Evolutionary conservation across 2,888 invertebrate genomes (phyloP), one percentile per base, ranked within the genome.

Genomic region (Drosophila borealis): DNA sequence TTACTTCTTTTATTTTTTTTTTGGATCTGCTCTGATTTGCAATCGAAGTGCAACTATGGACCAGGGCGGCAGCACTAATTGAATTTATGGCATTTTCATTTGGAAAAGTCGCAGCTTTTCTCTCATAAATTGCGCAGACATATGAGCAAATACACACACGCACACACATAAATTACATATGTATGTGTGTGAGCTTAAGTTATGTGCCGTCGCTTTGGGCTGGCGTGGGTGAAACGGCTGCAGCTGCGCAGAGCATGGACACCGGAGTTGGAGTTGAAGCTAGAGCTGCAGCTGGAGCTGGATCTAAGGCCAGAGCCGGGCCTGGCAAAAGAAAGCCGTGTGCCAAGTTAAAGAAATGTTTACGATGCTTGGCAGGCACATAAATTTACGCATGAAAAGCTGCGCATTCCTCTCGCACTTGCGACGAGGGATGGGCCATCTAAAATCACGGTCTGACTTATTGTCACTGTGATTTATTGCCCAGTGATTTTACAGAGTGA

Each of bases 381-480:
- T 88, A 89, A 89, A 88, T 88, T 88, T 89, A 80, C 89, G 88
- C 88, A 89, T 83, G 88, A 88, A 84, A 84, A 80, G 83, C 77
- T 77, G 67, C 57, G 56, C 74, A 74, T 77, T 70, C 74, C 78
- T 59, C 44, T 51, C 55, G 54, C 61, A 70, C 50, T 33, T 49
- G 50, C 66, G 10, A 55, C 42, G 51, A 78, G 78, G 78, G 78
- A 41, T 76, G 69, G 57, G 51, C 74, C 19, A 49, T 21, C 48
- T n/a, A 41, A 75, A 75, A 73, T 75, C 78, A 73, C 75, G 29
- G 53, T 34, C 36, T 57, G 70, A 36, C 46, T 65, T 59, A 48
- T 82, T 82, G 86, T 81, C 80, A 82, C 81, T 51, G 86, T 72
- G 74, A 81, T 80, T 86, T 86, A 86, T 75, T 42, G 61, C 65